Conservation (phyloP, 2,113 vertebrate genomes). For the Phaetusa simplex region DNA sequence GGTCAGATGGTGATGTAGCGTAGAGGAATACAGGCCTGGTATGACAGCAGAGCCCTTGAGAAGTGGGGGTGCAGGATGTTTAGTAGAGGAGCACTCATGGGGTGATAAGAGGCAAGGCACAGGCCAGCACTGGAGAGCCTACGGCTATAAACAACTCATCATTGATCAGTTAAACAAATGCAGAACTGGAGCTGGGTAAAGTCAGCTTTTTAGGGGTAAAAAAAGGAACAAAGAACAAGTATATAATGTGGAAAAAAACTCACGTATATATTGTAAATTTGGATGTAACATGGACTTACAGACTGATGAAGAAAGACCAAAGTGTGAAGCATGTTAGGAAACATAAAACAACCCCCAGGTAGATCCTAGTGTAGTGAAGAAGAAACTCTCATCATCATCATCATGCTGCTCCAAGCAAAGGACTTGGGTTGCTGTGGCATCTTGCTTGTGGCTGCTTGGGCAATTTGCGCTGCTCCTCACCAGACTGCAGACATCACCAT, state of each 20-base stretch:
- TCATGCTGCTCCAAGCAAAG: not conserved
- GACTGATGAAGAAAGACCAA: not conserved
- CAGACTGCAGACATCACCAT: not conserved
- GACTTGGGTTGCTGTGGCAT: not conserved
- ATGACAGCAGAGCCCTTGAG: not conserved
- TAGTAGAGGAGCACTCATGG: not conserved
- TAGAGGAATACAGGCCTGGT: not conserved
- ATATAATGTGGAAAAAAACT: not conserved
- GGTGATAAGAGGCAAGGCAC: not conserved
- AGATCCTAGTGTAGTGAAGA: not conserved
- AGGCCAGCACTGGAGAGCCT: not conserved
- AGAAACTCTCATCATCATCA: not conserved
- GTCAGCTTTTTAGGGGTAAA: not conserved
- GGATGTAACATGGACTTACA: not conserved
- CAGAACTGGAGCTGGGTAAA: not conserved
- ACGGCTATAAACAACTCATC: not conserved
- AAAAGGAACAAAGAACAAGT: not conserved
- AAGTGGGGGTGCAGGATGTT: not conserved
- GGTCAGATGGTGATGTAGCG: rapidly evolving
- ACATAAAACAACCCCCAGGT: not conserved
- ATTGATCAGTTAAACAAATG: not conserved
- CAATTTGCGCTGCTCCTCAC: not conserved
- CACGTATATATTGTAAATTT: not conserved
- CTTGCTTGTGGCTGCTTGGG: too few species aligned
- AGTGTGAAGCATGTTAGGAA: not conserved